Percentiles rank a stretch among this genome's conserved stretches.
Evolutionary conservation across 2,113 vertebrate genomes (phyloP).

Genomic region (Pseudorhombus dupliciocellatus): DNA sequence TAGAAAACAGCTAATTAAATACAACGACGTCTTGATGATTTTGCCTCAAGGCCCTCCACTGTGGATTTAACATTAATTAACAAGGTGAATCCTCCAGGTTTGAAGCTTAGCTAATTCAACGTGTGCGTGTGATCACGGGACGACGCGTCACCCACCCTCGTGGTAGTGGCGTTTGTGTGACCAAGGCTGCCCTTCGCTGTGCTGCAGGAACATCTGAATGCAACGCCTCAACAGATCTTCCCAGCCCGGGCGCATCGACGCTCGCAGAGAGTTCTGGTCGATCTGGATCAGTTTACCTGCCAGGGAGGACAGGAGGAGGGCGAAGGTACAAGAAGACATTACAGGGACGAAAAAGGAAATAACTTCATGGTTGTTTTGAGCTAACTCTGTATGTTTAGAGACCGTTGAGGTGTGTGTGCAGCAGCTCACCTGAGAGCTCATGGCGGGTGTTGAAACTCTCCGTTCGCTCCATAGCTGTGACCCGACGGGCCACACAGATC

Average conservation of each 20-base stretch:
- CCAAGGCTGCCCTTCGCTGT: slow-evolving; percentile 94
- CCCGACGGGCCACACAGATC: slow-evolving; percentile 96
- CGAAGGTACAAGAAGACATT: not conserved
- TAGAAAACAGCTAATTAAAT: slow-evolving; percentile 6
- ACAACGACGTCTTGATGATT: not conserved
- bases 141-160: slow-evolving; percentile 83
- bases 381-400: slow-evolving; percentile 3
- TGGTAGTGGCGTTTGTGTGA: slow-evolving; percentile 97
- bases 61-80: not conserved
- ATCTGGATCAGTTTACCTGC: slow-evolving; percentile 97
- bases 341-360: not conserved
- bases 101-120: not conserved
- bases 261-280: slow-evolving; percentile 91
- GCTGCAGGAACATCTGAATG: slow-evolving; percentile 97
- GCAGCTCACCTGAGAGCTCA: slow-evolving; percentile 91
- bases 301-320: not conserved
- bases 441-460: slow-evolving; percentile 97
- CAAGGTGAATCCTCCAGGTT: not conserved
- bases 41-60: not conserved
- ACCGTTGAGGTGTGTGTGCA: not conserved
- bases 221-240: slow-evolving; percentile 93
- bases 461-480: slow-evolving; percentile 88
- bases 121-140: not conserved
- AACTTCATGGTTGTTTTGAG: not conserved
- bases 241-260: slow-evolving; percentile 96